Base-by-base conservation (phyloP, 2,888 invertebrate species). In the Ornithoptera alexandrae region DNA sequence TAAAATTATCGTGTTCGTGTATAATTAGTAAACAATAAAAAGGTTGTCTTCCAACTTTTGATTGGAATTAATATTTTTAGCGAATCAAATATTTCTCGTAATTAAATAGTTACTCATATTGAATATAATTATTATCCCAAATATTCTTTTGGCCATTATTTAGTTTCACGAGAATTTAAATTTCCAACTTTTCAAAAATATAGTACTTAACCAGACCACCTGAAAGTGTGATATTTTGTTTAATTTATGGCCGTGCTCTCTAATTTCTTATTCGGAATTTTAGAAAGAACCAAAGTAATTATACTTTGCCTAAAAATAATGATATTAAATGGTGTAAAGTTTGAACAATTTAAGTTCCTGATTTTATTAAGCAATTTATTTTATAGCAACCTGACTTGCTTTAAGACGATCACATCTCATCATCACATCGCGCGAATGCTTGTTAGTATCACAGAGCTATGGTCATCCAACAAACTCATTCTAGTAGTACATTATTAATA, bases 201-300 rank as follows among this genome's bases (percentile, higher is more conserved):
- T 84, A 84, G 90, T 90, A 90, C 89, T 90, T 88, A 89, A 89
- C 81, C 84, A 85, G 85, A 89, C 89, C 89, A 90, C 87, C 89
- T 85, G 67, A 85, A 81, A 84, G 86, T 90, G 90, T 90, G 90
- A 91, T 90, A 90, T 90, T 89, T 88, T 86, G 81, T 84, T 30
- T 84, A 75, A 78, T 81, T 77, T 77, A 75, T 83, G 81, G 79
- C 76, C 78, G 82, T 82, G 91, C 90, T 91, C 91, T 90, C 91
- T 91, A 88, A 81, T 81, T 76, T 77, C 76, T 72, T 18, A 68
- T 74, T 72, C 68, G 69, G 70, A 58, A 71, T 68, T 63, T 74
- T 60, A 72, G 22, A 58, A 58, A 22, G 57, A 65, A 39, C 59
- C 61, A 62, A 63, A 61, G 67, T 60, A 56, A 65, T 68, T 50